These are phyloP conservation scores for Onychostoma macrolepis DNA, from an alignment of 2,113 vertebrate genomes.

Conservation along the genomic window DNA sequence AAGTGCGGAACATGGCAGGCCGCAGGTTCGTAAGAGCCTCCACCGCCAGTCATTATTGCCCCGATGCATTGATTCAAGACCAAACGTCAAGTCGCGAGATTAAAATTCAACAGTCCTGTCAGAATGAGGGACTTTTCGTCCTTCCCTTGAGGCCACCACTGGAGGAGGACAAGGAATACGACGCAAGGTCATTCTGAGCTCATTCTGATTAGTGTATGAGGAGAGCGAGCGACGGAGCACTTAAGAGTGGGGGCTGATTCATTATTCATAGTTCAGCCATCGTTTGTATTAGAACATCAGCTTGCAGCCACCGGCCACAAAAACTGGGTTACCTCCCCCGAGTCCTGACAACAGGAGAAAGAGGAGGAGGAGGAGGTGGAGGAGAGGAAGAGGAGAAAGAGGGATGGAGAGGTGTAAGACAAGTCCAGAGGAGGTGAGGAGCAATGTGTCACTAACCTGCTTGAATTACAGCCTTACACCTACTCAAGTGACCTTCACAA, in stretches of 20 bases:
- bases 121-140: conserved; percentile 39
- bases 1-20: neutral
- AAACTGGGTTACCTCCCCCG: conserved; percentile 80
- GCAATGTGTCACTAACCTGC: conserved; percentile 26
- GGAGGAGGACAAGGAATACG: conserved; percentile 27
- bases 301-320: conserved; percentile 70
- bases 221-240: neutral
- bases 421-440: conserved; percentile 16
- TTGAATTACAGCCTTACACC: conserved; percentile 5
- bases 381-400: conserved; percentile 27
- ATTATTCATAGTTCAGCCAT: conserved; percentile 77
- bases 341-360: conserved; percentile 59
- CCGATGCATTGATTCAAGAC: conserved; percentile 30
- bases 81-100: conserved; percentile 14
- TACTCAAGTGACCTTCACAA: conserved; percentile 35
- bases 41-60: neutral
- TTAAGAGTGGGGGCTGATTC: conserved; percentile 59
- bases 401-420: conserved; percentile 16
- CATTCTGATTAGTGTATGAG: conserved; percentile 37
- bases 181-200: conserved; percentile 42
- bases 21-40: neutral
- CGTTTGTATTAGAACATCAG: conserved; percentile 58
- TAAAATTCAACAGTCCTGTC: conserved; percentile 45
- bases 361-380: conserved; percentile 43
- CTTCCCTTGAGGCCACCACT: conserved; percentile 24